phyloP scores from a whole-genome alignment of 1,140 invertebrate genomes.

The Ylistrum balloti region DNA sequence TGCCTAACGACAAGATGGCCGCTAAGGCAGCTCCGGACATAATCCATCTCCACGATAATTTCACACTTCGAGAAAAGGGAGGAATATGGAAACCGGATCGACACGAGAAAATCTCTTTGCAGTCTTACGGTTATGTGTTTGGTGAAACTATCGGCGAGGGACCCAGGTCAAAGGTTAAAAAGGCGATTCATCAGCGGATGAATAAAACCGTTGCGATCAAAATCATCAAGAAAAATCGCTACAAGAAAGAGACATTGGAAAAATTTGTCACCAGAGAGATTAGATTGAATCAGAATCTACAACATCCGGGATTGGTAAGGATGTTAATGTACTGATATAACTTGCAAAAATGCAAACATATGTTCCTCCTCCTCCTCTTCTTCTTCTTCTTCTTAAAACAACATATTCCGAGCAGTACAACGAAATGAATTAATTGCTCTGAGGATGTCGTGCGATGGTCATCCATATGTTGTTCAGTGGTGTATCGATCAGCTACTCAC shows the following conservation, averaged over 20 bases:
- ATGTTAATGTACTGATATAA: no score
- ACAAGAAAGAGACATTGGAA: constrained; percentile 89
- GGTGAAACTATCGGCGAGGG: constrained; percentile 90
- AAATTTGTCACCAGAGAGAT: constrained; percentile 94
- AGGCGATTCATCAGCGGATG: constrained; percentile 88
- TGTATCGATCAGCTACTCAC: no score
- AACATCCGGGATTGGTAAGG: constrained; percentile 91
- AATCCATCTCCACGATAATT: neutral
- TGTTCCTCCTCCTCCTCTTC: no score
- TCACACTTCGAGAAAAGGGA: constrained; percentile 45
- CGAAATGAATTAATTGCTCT: no score
- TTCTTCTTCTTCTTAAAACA: no score
- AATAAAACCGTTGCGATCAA: constrained; percentile 90
- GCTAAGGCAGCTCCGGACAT: neutral
- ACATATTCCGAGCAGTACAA: no score
- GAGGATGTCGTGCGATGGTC: no score
- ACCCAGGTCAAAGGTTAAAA: constrained; percentile 90
- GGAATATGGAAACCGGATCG: constrained; percentile 56
- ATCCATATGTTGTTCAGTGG: no score
- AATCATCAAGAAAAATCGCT: constrained; percentile 91
- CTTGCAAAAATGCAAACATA: no score
- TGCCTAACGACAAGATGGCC: neutral
- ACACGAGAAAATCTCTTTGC: constrained; percentile 84
- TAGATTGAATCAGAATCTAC: constrained; percentile 86
- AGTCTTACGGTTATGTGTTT: constrained; percentile 89